phyloP scores from a whole-genome alignment of 2,888 invertebrate genomes.

The Rhagonycha lutea region DNA sequence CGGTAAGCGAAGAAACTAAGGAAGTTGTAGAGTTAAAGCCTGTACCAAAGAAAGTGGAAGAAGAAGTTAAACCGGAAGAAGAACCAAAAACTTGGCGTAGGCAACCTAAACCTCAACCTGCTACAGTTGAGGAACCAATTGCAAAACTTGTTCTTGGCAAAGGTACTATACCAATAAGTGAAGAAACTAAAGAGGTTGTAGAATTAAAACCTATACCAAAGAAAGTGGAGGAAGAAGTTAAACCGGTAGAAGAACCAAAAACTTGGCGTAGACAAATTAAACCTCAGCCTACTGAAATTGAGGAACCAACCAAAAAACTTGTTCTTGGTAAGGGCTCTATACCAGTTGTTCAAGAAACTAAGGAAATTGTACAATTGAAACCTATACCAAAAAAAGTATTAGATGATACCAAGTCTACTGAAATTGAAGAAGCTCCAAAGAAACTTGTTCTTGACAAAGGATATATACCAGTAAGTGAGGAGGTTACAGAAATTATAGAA shows the following conservation, averaged over 20 bases:
- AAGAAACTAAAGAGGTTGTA: constrained; percentile 46
- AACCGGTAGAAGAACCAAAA: constrained; percentile 39
- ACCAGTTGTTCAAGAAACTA: constrained; percentile 43
- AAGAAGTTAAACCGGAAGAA: constrained; percentile 27
- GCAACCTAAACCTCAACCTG: constrained; percentile 49
- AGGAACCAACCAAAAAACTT: constrained; percentile 45
- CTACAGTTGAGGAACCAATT: constrained; percentile 44
- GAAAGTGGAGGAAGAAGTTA: constrained; percentile 19
- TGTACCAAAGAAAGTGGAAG: constrained; percentile 33
- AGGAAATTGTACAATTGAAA: constrained; percentile 50
- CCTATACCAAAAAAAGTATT: constrained; percentile 40
- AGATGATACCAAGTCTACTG: constrained; percentile 34
- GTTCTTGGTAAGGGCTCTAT: constrained; percentile 52
- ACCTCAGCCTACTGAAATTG: constrained; percentile 44
- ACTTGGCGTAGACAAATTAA: constrained; percentile 52
- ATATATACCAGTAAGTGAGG: constrained; percentile 47
- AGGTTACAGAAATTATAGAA: constrained; percentile 45
- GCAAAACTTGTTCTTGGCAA: constrained; percentile 48
- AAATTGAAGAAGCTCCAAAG: constrained; percentile 43
- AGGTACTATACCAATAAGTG: constrained; percentile 49
- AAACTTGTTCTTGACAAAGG: constrained; percentile 50
- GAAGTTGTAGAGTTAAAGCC: constrained; percentile 51
- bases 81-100: constrained; percentile 50
- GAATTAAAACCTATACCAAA: constrained; percentile 48
- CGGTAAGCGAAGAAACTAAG: constrained; percentile 43